A percentile compares a stretch with the other conserved stretches of the same genome.
These are phyloP conservation scores for Seira ritae DNA, from an alignment of 2,888 invertebrate genomes.

Conservation along the genomic window DNA sequence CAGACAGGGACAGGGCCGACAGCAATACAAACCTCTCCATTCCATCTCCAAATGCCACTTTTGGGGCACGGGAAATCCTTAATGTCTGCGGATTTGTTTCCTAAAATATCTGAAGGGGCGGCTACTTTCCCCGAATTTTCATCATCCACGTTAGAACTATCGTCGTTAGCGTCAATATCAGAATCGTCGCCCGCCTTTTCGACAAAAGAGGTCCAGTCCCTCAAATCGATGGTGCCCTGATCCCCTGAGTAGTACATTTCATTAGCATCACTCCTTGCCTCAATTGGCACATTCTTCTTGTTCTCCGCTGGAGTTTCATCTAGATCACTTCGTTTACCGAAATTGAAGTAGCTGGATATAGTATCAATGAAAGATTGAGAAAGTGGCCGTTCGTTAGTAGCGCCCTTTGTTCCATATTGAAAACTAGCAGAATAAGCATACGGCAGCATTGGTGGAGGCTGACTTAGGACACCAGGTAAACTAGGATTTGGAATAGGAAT, in stretches of 20 bases:
- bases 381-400: background rate
- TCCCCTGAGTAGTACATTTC: constrained; percentile 1
- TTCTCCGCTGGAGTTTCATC: background rate
- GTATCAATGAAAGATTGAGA: constrained; percentile 32
- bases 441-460: constrained; percentile 21
- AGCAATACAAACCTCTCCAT: constrained; percentile 70
- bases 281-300: background rate
- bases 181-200: constrained; percentile 2
- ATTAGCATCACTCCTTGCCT: constrained; percentile 14
- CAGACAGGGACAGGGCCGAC: constrained; percentile 70
- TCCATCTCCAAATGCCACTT: constrained; percentile 70
- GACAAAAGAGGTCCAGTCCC: background rate
- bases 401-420: background rate
- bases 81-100: constrained; percentile 22
- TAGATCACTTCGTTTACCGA: constrained; percentile 51
- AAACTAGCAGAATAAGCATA: constrained; percentile 31
- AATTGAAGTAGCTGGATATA: constrained; percentile 39
- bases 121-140: constrained; percentile 20
- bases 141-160: background rate
- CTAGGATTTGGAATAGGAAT: constrained; percentile 36
- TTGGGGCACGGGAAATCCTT: constrained; percentile 68
- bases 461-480: background rate
- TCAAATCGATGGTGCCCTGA: background rate
- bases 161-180: background rate
- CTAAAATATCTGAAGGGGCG: background rate